phyloP scores from a whole-genome alignment of 2,888 invertebrate species.

The Nysson spinosus region DNA sequence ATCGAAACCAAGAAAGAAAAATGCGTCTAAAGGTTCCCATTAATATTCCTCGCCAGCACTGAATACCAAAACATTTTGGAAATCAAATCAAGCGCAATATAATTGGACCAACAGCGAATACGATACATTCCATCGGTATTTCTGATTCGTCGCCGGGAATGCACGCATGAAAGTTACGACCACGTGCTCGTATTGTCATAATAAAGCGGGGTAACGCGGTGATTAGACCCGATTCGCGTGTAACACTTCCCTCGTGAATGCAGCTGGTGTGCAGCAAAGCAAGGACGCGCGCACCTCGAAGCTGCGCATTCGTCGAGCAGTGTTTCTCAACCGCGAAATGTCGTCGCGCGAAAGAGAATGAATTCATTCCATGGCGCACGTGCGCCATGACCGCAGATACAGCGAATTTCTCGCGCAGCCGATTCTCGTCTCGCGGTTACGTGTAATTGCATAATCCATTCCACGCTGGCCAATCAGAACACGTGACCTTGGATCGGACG shows the following conservation, averaged over 20 bases:
- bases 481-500: slow-evolving; percentile 7
- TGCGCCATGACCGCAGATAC: slow-evolving; percentile 28
- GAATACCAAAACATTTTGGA: too few species aligned
- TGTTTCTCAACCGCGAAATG: slow-evolving; percentile 14
- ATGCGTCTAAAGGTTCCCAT: too few species aligned
- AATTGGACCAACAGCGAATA: too few species aligned
- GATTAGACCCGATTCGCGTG: slow-evolving; percentile 19
- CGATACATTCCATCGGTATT: not conserved
- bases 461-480: not conserved
- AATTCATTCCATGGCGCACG: too few species aligned
- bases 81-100: too few species aligned
- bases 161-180: not conserved
- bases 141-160: not conserved
- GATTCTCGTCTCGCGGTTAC: slow-evolving; percentile 21
- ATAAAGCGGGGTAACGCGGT: slow-evolving; percentile 20
- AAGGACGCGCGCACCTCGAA: slow-evolving; percentile 1
- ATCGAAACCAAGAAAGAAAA: too few species aligned
- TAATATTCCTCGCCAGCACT: too few species aligned
- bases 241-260: slow-evolving; percentile 23
- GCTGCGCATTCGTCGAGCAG: slow-evolving; percentile 4
- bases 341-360: slow-evolving; percentile 15
- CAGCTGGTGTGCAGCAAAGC: slow-evolving; percentile 7
- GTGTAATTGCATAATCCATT: slow-evolving; percentile 27
- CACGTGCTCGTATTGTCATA: slow-evolving; percentile 33
- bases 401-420: slow-evolving; percentile 25